These are phyloP conservation scores for Pheosia tremula DNA, from an alignment of 2,888 invertebrate species.

Conservation along the genomic window DNA sequence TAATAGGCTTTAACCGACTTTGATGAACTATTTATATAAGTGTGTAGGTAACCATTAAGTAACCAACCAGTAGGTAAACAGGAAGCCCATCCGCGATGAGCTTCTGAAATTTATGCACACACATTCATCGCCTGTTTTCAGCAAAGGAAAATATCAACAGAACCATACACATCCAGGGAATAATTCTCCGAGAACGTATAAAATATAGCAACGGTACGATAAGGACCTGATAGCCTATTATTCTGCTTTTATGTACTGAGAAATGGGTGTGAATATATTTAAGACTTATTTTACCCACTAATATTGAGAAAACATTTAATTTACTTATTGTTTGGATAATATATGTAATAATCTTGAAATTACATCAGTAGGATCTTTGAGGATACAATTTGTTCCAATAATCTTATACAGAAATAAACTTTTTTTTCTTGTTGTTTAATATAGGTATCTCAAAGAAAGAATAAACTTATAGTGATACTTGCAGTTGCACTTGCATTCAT, in stretches of 20 bases:
- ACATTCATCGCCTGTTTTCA: conserved; percentile 57
- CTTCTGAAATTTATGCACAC: conserved; percentile 61
- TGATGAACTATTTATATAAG: conserved; percentile 34
- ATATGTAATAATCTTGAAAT: too few relatives aligned
- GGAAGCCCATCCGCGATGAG: conserved; percentile 47
- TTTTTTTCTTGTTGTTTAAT: too few relatives aligned
- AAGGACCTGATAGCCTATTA: conserved; percentile 33
- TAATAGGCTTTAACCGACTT: too few relatives aligned
- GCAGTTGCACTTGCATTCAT: too few relatives aligned
- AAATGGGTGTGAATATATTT: not conserved
- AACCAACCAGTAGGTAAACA: too few relatives aligned
- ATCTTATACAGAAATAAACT: too few relatives aligned
- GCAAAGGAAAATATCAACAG: conserved; percentile 44
- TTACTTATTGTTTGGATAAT: too few relatives aligned
- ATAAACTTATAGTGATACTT: too few relatives aligned
- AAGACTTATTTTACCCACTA: not conserved
- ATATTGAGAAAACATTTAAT: too few relatives aligned
- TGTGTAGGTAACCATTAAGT: conserved; percentile 32
- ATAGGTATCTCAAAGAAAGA: too few relatives aligned
- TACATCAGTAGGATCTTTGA: too few relatives aligned
- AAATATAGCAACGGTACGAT: conserved; percentile 41
- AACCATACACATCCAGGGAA: conserved; percentile 36
- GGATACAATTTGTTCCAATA: too few relatives aligned
- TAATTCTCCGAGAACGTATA: conserved; percentile 41
- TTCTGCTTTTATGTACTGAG: conserved; percentile 10